phyloP scores from a whole-genome alignment of 1,140 invertebrate species.

The Micrasema longulum region DNA sequence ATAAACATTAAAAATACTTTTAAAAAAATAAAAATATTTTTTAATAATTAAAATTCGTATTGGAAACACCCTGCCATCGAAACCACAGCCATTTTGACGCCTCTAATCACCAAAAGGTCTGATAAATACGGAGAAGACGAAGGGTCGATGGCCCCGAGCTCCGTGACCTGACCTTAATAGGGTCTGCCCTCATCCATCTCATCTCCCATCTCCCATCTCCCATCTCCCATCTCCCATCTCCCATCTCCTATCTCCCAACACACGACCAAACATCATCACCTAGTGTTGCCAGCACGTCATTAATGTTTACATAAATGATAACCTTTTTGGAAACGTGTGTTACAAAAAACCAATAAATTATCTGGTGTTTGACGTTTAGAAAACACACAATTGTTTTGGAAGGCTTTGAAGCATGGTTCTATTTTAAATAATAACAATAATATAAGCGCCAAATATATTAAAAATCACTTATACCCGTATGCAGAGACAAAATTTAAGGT shows the following conservation, averaged over 20 bases:
- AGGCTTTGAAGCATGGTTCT: too few relatives aligned
- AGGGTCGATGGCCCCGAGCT: not conserved
- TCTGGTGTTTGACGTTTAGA: too few relatives aligned
- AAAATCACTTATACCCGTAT: too few relatives aligned
- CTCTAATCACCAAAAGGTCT: constrained; percentile 34
- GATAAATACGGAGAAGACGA: constrained; percentile 8
- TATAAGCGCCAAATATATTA: too few relatives aligned
- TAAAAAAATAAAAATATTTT: too few relatives aligned
- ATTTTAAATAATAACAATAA: too few relatives aligned
- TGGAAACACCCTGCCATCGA: too few relatives aligned
- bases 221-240: constrained; percentile 1
- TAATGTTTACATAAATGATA: constrained; percentile 6
- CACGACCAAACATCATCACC: not conserved
- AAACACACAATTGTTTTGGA: too few relatives aligned
- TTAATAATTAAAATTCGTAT: too few relatives aligned
- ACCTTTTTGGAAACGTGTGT: not conserved
- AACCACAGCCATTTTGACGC: constrained; percentile 21
- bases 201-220: not conserved
- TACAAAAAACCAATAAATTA: not conserved
- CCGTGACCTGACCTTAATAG: constrained; percentile 33
- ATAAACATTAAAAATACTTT: too few relatives aligned
- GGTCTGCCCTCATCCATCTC: constrained; percentile 9
- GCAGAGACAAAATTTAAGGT: too few relatives aligned
- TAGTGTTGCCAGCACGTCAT: not conserved
- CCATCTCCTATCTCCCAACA: constrained; percentile 1